These are phyloP conservation scores for Phania funesta DNA, from an alignment of 2,888 invertebrate species.

Conservation along the genomic window DNA sequence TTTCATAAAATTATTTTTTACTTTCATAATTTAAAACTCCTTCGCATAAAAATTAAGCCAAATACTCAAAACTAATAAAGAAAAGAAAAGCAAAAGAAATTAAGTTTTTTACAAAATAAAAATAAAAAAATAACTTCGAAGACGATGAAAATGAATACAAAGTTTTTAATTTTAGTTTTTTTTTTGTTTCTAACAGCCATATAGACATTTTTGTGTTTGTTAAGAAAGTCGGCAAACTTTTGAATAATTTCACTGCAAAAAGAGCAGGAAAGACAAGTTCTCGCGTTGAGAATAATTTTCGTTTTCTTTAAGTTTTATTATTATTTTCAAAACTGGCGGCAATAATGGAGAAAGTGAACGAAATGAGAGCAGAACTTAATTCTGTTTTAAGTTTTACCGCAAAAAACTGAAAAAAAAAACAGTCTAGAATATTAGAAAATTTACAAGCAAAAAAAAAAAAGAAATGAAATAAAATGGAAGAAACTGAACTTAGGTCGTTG, in stretches of 20 bases:
- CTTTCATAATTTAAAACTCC: no score
- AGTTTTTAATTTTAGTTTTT: conserved; percentile 59
- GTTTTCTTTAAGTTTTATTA: conserved; percentile 22
- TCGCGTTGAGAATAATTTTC: conserved; percentile 55
- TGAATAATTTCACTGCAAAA: conserved; percentile 70
- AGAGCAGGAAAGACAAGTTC: conserved; percentile 46
- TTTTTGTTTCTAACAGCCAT: conserved; percentile 46
- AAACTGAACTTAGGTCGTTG: conserved; percentile 46
- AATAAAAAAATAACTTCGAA: background rate
- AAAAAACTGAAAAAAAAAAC: conserved; percentile 43
- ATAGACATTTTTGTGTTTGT: conserved; percentile 56
- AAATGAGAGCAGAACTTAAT: conserved; percentile 46
- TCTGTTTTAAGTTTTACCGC: conserved; percentile 61
- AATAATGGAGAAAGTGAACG: conserved; percentile 67
- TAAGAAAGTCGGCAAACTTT: conserved; percentile 71
- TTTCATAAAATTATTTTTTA: no score
- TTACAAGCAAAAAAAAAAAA: background rate
- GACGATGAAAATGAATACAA: conserved; percentile 53
- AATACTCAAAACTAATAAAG: conserved; percentile 33
- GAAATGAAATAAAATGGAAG: background rate
- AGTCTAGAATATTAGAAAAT: conserved; percentile 61
- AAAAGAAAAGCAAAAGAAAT: conserved; percentile 47
- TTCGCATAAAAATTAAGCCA: no score
- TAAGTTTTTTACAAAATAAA: conserved; percentile 14
- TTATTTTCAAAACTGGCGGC: conserved; percentile 54